Percentiles rank a stretch among this genome's conserved stretches.
These are phyloP conservation scores for Athene cunicularia DNA, from an alignment of 2,113 vertebrate species.

Conservation along the genomic window DNA sequence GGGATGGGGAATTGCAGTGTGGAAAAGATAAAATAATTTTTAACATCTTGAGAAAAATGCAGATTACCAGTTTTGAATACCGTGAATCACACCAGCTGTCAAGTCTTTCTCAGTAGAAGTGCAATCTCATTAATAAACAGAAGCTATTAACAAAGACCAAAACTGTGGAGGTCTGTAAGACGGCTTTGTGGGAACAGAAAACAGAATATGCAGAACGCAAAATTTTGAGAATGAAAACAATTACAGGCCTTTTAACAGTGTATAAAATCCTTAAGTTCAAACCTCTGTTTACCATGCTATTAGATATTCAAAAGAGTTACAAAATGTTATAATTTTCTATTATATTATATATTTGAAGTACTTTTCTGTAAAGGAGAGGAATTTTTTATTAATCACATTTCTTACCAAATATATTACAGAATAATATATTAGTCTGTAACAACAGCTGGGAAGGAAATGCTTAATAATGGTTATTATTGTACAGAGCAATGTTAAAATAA, in stretches of 20 bases:
- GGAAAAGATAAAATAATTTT: background rate
- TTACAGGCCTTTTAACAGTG: background rate
- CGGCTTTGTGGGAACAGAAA: background rate
- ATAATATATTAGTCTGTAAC: background rate
- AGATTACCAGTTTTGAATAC: background rate
- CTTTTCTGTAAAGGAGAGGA: background rate
- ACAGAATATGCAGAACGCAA: background rate
- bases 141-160: background rate
- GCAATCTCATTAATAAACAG: background rate
- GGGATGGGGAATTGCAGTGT: background rate
- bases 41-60: background rate
- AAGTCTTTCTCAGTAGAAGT: background rate
- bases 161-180: background rate
- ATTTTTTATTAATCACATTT: background rate
- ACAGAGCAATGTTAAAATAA: background rate
- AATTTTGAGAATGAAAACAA: background rate
- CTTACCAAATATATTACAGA: background rate
- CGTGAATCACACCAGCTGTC: background rate
- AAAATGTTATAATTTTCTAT: background rate
- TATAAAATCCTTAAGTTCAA: background rate
- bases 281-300: background rate
- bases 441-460: background rate
- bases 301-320: background rate
- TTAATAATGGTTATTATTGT: background rate
- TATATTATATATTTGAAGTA: background rate